Conservation (phyloP, 2,797 vertebrate genomes). For the Martes flavigula region DNA sequence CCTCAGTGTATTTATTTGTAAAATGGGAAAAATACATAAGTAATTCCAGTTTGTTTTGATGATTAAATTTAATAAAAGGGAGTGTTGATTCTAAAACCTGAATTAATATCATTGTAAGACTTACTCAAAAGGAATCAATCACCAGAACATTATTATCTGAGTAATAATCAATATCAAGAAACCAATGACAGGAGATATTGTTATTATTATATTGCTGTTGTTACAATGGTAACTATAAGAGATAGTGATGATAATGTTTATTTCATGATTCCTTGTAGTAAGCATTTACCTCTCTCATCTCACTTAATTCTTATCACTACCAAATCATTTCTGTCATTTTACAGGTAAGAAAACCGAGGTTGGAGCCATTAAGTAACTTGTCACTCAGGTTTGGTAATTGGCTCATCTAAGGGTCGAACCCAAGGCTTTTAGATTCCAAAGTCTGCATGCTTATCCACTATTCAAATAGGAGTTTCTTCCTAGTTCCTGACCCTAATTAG, state of each 20-base stretch:
- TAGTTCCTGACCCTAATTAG: not conserved
- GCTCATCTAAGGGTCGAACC: not conserved
- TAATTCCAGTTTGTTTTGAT: constrained; percentile 3
- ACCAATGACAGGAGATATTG: not conserved
- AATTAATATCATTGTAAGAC: not conserved
- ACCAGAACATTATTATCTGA: not conserved
- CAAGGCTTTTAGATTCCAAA: not conserved
- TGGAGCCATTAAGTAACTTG: not conserved
- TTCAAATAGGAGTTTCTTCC: not conserved
- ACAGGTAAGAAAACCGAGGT: not conserved
- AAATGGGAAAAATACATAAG: not conserved
- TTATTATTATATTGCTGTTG: not conserved
- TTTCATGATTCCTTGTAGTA: not conserved
- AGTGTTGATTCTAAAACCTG: not conserved
- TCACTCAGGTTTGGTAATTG: not conserved
- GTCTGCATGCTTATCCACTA: too few species aligned
- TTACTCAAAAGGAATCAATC: constrained; percentile 25
- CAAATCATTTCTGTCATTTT: not conserved
- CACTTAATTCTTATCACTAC: not conserved
- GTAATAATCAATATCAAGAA: not conserved
- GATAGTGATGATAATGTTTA: not conserved
- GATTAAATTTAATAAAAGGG: not conserved
- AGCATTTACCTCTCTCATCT: not conserved
- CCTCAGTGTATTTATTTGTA: not conserved
- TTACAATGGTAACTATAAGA: not conserved